Conservation (phyloP, 2,888 invertebrate genomes). For the Listrodromus nycthemerus region DNA sequence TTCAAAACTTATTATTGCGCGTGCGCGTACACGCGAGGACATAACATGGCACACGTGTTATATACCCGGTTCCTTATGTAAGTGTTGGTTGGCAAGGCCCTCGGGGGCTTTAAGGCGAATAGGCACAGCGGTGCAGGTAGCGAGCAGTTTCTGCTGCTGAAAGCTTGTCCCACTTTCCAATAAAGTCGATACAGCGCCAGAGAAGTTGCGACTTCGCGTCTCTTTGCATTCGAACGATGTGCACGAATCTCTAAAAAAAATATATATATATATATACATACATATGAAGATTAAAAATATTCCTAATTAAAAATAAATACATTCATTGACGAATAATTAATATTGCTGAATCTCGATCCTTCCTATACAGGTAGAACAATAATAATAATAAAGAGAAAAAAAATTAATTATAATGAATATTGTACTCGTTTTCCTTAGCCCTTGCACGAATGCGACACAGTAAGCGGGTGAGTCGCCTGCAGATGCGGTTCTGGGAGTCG, state of each 20-base stretch:
- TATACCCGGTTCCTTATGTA: slow-evolving; percentile 67
- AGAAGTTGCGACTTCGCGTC: slow-evolving; percentile 56
- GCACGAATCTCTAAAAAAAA: not conserved
- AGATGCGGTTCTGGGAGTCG: too few relatives aligned
- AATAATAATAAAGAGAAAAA: too few relatives aligned
- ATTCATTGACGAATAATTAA: not conserved
- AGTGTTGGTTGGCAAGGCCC: slow-evolving; percentile 76
- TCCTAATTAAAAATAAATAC: not conserved
- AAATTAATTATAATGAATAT: too few relatives aligned
- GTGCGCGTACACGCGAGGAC: slow-evolving; percentile 21
- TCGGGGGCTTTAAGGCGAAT: slow-evolving; percentile 64
- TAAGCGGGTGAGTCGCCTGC: too few relatives aligned
- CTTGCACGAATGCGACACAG: too few relatives aligned
- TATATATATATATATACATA: too few relatives aligned
- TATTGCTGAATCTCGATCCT: too few relatives aligned
- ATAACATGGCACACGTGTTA: slow-evolving; percentile 42
- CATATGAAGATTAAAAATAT: too few relatives aligned
- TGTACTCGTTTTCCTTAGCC: too few relatives aligned
- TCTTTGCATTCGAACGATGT: not conserved
- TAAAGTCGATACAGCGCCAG: slow-evolving; percentile 76
- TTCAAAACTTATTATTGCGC: slow-evolving; percentile 38
- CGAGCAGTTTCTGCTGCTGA: slow-evolving; percentile 69
- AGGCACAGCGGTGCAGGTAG: slow-evolving; percentile 11
- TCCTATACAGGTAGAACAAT: too few relatives aligned
- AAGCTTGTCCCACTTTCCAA: slow-evolving; percentile 82